phyloP scores from a whole-genome alignment of 2,888 invertebrate genomes.

The Agonum fuliginosum region DNA sequence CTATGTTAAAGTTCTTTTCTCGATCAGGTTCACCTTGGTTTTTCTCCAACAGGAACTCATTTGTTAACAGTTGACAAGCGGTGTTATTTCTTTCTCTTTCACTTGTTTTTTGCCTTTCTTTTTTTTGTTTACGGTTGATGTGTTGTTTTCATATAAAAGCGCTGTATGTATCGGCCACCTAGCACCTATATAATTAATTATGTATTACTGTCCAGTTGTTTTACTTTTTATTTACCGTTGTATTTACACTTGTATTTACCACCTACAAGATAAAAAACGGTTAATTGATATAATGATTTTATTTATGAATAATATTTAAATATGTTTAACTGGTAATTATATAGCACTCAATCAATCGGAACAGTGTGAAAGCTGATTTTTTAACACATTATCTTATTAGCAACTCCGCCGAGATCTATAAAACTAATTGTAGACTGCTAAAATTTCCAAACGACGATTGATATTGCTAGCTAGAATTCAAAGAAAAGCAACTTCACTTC shows the following conservation, averaged over 20 bases:
- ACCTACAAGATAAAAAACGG: constrained; percentile 37
- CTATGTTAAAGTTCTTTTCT: no score
- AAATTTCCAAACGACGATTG: no score
- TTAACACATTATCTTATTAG: no score
- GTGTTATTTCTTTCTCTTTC: constrained; percentile 53
- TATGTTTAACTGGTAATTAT: constrained; percentile 5
- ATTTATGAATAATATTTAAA: constrained; percentile 29
- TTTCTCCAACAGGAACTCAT: constrained; percentile 55
- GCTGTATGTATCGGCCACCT: constrained; percentile 16
- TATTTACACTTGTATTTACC: constrained; percentile 1
- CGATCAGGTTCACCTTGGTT: constrained; percentile 53
- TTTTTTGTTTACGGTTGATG: constrained; percentile 44
- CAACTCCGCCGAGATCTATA: no score
- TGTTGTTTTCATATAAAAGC: constrained; percentile 39
- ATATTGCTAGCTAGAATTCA: no score
- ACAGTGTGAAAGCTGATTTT: constrained; percentile 19
- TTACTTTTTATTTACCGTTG: constrained; percentile 34
- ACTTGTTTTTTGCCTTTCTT: constrained; percentile 50
- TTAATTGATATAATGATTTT: constrained; percentile 14
- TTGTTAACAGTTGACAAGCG: constrained; percentile 51
- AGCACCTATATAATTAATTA: constrained; percentile 30
- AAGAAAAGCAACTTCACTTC: no score
- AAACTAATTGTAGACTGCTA: no score
- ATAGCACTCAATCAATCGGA: background rate
- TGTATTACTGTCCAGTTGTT: constrained; percentile 12